phyloP scores from a whole-genome alignment of 1,140 invertebrate species.

The Parapsyche elsis region DNA sequence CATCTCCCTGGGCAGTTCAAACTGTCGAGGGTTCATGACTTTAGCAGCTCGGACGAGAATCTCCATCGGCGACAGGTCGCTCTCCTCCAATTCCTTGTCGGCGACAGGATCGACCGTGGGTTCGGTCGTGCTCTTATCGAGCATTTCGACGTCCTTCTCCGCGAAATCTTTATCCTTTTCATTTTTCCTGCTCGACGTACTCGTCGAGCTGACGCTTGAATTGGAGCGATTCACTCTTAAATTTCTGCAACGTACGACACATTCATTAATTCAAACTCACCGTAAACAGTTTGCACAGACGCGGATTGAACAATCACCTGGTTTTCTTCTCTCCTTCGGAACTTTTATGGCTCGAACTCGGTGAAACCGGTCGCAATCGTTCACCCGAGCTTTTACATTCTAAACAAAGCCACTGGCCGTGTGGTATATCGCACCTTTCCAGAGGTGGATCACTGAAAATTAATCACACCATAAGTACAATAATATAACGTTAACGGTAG shows the following conservation, averaged over 20 bases:
- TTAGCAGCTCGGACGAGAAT: slow-evolving; percentile 83
- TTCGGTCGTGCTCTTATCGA: not conserved
- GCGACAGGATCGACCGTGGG: not conserved
- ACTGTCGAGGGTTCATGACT: slow-evolving; percentile 88
- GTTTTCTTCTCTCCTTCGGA: slow-evolving; percentile 50
- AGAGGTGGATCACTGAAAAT: slow-evolving; percentile 85
- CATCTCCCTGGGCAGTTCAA: slow-evolving; percentile 85
- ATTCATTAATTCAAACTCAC: not conserved
- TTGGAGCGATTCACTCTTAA: slow-evolving; percentile 50
- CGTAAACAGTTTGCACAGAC: not conserved
- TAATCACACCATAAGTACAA: not conserved
- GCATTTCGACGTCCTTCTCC: slow-evolving; percentile 22
- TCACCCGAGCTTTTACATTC: slow-evolving; percentile 73
- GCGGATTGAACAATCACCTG: slow-evolving; percentile 34
- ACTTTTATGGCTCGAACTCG: slow-evolving; percentile 54
- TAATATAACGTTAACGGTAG: not conserved
- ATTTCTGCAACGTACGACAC: slow-evolving; percentile 18
- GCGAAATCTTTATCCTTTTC: slow-evolving; percentile 39
- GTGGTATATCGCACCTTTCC: slow-evolving; percentile 88
- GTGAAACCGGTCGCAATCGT: slow-evolving; percentile 61
- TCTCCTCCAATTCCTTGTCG: slow-evolving; percentile 17
- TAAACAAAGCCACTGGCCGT: slow-evolving; percentile 91
- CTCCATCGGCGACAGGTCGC: slow-evolving; percentile 75
- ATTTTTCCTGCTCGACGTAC: slow-evolving; percentile 47
- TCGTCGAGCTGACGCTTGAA: slow-evolving; percentile 51